Evolutionary conservation across 2,888 invertebrate genomes (phyloP), one percentile per base, ranked within the genome.

Genomic region (Eilema sororculum): DNA sequence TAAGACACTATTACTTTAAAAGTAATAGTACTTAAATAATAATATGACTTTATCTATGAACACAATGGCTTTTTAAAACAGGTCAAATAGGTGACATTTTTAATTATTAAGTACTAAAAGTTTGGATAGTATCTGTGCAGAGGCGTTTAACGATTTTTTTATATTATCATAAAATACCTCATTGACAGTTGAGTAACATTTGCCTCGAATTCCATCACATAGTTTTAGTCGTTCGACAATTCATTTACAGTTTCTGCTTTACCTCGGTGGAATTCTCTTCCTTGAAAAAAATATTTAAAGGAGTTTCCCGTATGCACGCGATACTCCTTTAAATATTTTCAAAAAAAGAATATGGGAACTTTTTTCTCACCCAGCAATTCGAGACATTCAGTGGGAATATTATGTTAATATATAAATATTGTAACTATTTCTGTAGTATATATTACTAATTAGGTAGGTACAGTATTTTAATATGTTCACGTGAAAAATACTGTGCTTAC

Each of bases 91-190:
- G 67, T 52, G 25, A 65, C 22, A 33, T 52, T 56, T 65, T 65
- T 69, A 69, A 69, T 69, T 69, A 65, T 61, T 61, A 57, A 37
- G 8, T 22, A 56, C 30, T 59, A 65, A 65, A 65, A 30, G 52
- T 33, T 65, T 64, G 60, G 52, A 13, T 57, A 22, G 20, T 13
- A 65, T 33, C 24, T 13, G 62, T 52, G 52, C 64, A 64, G 64
- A 64, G 64, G 64, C 64, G 25, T 58, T 58, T 64, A 46, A 64
- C 28, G 64, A 25, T 63, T 52, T 64, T 64, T 62, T 41, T 28
- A 64, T 30, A 8, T 2, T 8, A 12, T 64, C 64, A 20, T 64
- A 52, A 64, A 63, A 64, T 25, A 52, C 24, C 4, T 41, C n/a
- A 28, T 64, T 52, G 46, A 28, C 28, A n/a, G n/a, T 52, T 62